Percentiles rank a stretch among this genome's conserved stretches.
Evolutionary conservation across 2,113 vertebrate species (phyloP).

Genomic region (Sciurus niger): DNA sequence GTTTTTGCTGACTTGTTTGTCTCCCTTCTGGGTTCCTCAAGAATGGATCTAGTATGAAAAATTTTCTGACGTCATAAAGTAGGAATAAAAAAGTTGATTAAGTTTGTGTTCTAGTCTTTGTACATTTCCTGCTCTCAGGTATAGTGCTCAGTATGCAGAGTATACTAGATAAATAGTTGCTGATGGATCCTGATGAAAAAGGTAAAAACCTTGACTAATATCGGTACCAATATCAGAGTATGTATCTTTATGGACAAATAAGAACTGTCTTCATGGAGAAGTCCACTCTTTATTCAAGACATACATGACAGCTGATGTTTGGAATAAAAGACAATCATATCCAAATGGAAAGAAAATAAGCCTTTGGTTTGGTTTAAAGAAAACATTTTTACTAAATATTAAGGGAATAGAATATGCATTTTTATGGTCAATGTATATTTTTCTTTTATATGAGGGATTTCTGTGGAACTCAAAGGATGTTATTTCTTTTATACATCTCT

Average conservation of each 20-base stretch:
- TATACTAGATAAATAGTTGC: not conserved
- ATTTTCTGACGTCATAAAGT: not conserved
- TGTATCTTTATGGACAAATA: slow-evolving; percentile 52
- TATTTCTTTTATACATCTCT: not conserved
- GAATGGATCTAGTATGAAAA: not conserved
- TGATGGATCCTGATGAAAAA: slow-evolving; percentile 45
- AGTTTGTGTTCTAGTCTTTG: not conserved
- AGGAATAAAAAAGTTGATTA: not conserved
- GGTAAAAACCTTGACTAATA: slow-evolving; percentile 21
- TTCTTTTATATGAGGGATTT: slow-evolving; percentile 58
- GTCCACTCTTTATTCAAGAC: slow-evolving; percentile 28
- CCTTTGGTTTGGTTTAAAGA: slow-evolving; percentile 42
- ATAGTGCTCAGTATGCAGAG: not conserved
- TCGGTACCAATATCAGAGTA: slow-evolving; percentile 8
- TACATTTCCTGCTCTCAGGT: not conserved
- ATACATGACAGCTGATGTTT: slow-evolving; percentile 33
- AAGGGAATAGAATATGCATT: slow-evolving; percentile 40
- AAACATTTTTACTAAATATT: slow-evolving; percentile 62
- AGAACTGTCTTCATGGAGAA: slow-evolving; percentile 40
- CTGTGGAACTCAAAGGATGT: not conserved
- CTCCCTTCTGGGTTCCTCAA: not conserved
- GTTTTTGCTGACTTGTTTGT: not conserved
- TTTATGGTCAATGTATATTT: slow-evolving; percentile 56
- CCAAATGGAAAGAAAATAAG: slow-evolving; percentile 59
- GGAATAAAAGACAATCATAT: slow-evolving; percentile 63